These are phyloP conservation scores for Rhadina sibilatrix DNA, from an alignment of 2,113 vertebrate species.

Conservation along the genomic window DNA sequence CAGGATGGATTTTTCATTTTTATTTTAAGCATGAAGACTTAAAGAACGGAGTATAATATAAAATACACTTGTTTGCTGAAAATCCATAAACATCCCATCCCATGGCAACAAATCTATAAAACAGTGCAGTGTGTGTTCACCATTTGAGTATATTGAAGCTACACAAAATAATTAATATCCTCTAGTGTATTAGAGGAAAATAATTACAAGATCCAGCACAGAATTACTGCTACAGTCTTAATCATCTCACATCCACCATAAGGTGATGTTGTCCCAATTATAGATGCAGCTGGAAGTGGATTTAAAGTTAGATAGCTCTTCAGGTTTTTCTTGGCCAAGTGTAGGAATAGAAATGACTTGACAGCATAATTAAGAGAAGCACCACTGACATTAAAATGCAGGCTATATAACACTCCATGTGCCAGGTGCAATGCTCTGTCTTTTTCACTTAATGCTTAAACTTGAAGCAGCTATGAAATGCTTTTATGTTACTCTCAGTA, in stretches of 20 bases:
- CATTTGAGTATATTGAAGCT: neutral
- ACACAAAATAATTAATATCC: neutral
- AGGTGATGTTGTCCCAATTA: neutral
- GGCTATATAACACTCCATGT: neutral
- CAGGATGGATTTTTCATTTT: neutral
- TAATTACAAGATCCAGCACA: neutral
- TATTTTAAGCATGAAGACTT: neutral
- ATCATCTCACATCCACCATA: neutral
- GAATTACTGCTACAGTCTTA: constrained; percentile 6
- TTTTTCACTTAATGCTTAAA: neutral
- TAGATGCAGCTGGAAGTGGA: neutral
- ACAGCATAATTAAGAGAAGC: neutral
- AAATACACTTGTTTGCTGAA: neutral
- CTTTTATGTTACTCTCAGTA: neutral
- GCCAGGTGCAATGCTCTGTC: neutral
- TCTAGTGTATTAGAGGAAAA: neutral
- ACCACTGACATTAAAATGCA: neutral
- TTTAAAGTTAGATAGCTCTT: neutral
- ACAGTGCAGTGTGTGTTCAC: neutral
- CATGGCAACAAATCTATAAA: neutral
- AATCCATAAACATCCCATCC: neutral
- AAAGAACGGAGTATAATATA: neutral
- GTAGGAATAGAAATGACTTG: neutral
- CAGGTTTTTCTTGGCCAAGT: neutral
- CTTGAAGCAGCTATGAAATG: neutral